A percentile compares a stretch with the other conserved stretches of the same genome.
These are phyloP conservation scores for Ctenodactylus gundi DNA, from an alignment of 2,113 vertebrate species.

Conservation along the genomic window DNA sequence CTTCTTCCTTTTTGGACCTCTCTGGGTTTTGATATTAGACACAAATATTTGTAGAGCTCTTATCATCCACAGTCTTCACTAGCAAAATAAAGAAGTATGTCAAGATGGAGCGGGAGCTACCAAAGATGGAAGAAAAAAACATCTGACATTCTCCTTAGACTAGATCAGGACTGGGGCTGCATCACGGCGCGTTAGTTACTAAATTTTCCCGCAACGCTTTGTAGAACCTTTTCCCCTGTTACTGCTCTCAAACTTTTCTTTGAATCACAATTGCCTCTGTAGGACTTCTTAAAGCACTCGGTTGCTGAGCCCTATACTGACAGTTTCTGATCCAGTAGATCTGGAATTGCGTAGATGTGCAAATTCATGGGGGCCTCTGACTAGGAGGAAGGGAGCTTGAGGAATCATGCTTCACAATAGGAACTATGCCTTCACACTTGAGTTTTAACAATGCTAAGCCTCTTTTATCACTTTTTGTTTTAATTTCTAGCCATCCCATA, in stretches of 20 bases:
- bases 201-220: neutral
- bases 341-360: neutral
- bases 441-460: neutral
- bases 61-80: neutral
- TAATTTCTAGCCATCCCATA: neutral
- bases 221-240: neutral
- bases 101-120: neutral
- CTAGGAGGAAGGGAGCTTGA: neutral
- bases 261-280: neutral
- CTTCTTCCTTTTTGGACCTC: neutral
- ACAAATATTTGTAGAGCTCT: neutral
- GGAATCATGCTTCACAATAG: neutral
- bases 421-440: neutral
- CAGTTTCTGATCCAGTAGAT: neutral
- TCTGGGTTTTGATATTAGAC: constrained; percentile 26
- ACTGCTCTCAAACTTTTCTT: neutral
- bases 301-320: neutral
- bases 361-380: neutral
- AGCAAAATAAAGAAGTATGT: neutral
- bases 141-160: too few species aligned
- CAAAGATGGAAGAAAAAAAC: neutral
- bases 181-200: neutral
- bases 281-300: neutral
- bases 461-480: neutral
- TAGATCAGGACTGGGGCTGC: neutral